Evolutionary conservation across 92 coral and sea anemone genomes (phyloP).

Genomic region (Hydrozoanthus gracilis): DNA sequence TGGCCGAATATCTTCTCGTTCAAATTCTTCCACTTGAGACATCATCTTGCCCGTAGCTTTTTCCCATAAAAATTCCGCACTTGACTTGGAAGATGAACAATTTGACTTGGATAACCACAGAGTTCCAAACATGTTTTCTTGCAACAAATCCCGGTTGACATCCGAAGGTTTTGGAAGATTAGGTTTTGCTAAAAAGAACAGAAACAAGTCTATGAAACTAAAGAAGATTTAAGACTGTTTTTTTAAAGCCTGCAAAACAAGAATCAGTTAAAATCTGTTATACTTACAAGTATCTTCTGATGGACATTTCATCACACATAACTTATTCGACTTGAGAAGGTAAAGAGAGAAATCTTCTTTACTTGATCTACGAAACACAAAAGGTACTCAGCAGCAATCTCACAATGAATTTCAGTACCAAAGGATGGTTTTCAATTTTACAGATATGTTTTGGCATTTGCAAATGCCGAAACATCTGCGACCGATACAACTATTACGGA

Average conservation of each 20-base stretch:
- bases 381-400: neutral
- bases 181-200: neutral
- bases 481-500: no score
- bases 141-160: neutral
- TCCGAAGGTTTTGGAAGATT: neutral
- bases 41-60: neutral
- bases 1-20: neutral
- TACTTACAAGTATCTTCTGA: conserved; percentile 28
- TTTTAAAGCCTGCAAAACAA: neutral
- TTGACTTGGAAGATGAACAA: neutral
- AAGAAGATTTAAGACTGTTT: neutral
- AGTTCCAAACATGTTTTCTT: conserved; percentile 35
- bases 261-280: neutral
- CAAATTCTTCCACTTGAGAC: conserved; percentile 18
- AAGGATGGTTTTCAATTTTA: no score
- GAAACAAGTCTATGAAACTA: neutral
- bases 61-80: conserved; percentile 16
- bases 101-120: conserved; percentile 6
- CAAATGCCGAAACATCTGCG: no score
- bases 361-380: neutral
- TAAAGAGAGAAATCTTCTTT: conserved; percentile 21
- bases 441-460: no score
- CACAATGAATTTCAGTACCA: neutral
- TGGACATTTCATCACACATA: conserved; percentile 31
- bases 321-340: conserved; percentile 15